phyloP scores from a whole-genome alignment of 1,140 invertebrate genomes.

The Drosophila virilis region DNA sequence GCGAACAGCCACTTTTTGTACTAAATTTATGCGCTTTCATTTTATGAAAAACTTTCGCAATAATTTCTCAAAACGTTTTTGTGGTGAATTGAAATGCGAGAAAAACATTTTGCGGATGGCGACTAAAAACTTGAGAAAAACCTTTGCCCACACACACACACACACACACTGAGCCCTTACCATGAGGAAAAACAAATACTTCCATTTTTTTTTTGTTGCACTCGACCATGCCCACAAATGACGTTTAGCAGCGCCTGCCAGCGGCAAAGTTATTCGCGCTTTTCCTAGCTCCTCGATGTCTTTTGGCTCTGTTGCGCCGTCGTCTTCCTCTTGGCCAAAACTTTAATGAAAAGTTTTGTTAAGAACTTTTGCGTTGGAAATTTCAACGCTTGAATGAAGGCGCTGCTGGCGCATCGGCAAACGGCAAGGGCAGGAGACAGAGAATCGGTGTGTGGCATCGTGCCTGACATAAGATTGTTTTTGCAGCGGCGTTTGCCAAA shows the following conservation, averaged over 20 bases:
- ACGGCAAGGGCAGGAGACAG: not conserved
- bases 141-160: slow-evolving; percentile 55
- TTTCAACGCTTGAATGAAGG: slow-evolving; percentile 79
- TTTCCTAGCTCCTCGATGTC: slow-evolving; percentile 36
- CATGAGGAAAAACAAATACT: slow-evolving; percentile 64
- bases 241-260: slow-evolving; percentile 75
- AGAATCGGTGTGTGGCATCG: slow-evolving; percentile 21
- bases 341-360: slow-evolving; percentile 83
- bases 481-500: slow-evolving; percentile 61
- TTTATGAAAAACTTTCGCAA: slow-evolving; percentile 84
- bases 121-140: slow-evolving; percentile 83
- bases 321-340: slow-evolving; percentile 52
- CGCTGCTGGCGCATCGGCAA: slow-evolving; percentile 6
- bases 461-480: slow-evolving; percentile 78
- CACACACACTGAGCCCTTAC: slow-evolving; percentile 28
- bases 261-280: slow-evolving; percentile 72
- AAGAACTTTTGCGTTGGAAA: slow-evolving; percentile 79
- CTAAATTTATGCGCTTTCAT: slow-evolving; percentile 84
- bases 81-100: slow-evolving; percentile 84
- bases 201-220: slow-evolving; percentile 41
- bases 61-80: slow-evolving; percentile 84
- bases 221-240: slow-evolving; percentile 67
- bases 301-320: slow-evolving; percentile 39
- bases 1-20: slow-evolving; percentile 47
- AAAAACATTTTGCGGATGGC: slow-evolving; percentile 84